phyloP scores from a whole-genome alignment of 2,888 invertebrate species.

The Cryptocephalus primarius region DNA sequence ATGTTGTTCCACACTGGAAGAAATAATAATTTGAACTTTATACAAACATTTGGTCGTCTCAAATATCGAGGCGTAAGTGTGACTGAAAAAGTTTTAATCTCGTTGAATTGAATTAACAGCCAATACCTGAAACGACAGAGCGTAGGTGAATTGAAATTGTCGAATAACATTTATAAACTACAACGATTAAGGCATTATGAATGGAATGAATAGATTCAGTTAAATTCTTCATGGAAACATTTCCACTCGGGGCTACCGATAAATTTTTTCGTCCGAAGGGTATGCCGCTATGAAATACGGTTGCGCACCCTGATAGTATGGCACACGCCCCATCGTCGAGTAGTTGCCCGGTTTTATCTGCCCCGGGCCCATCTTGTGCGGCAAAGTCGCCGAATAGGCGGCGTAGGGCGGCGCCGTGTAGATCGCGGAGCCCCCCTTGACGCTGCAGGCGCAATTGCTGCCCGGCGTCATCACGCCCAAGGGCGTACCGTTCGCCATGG shows the following conservation, averaged over 20 bases:
- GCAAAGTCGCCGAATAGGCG: slow-evolving; percentile 51
- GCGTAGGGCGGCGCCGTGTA: slow-evolving; percentile 50
- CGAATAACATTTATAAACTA: no score
- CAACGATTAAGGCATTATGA: no score
- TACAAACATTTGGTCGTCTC: no score
- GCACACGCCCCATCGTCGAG: slow-evolving; percentile 51
- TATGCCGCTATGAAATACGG: slow-evolving; percentile 51
- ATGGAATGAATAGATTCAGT: no score
- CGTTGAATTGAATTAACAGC: no score
- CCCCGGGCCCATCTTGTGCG: slow-evolving; percentile 49
- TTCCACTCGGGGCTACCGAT: slow-evolving; percentile 39
- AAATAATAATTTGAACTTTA: no score
- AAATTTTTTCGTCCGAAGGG: slow-evolving; percentile 54
- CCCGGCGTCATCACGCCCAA: slow-evolving; percentile 35
- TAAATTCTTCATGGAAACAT: not conserved
- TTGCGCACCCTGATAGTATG: slow-evolving; percentile 41
- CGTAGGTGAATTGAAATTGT: no score
- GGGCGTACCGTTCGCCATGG: slow-evolving; percentile 46
- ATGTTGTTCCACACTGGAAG: no score
- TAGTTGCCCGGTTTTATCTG: slow-evolving; percentile 27
- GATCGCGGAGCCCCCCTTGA: slow-evolving; percentile 36
- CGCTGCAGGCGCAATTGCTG: slow-evolving; percentile 44
- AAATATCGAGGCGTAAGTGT: no score
- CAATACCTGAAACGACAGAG: no score
- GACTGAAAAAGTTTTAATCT: no score